A percentile compares a stretch with the other conserved stretches of the same genome.
Conservation (phyloP, 2,113 vertebrate species). For the Antigone vipio region DNA sequence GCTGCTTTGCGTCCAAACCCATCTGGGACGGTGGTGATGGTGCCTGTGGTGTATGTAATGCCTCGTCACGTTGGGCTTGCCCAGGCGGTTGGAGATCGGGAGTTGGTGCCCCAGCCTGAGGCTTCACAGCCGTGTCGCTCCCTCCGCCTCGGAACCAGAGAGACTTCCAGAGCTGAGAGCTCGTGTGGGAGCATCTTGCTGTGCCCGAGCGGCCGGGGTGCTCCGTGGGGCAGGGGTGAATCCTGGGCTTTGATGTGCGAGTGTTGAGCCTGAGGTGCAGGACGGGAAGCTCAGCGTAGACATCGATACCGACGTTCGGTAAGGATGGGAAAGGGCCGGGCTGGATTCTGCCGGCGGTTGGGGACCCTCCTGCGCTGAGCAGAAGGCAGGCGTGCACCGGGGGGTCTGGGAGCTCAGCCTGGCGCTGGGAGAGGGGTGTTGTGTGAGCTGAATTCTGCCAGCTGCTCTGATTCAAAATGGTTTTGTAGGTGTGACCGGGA, state of each 20-base stretch:
- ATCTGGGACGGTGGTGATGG: not conserved
- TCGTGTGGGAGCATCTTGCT: not conserved
- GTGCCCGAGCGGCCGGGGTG: too few species aligned
- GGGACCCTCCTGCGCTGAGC: not conserved
- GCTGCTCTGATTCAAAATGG: fast-evolving
- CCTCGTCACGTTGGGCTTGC: not conserved
- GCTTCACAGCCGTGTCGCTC: fast-evolving
- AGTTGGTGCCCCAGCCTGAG: not conserved
- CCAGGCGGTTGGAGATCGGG: too few species aligned
- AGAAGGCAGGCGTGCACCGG: fast-evolving
- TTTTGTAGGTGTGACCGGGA: not conserved
- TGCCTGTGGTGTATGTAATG: fast-evolving
- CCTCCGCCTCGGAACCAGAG: not conserved
- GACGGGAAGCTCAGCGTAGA: not conserved
- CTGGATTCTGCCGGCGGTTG: not conserved
- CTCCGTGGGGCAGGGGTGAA: not conserved
- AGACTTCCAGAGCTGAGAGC: not conserved
- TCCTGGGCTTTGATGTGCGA: not conserved
- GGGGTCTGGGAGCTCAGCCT: not conserved
- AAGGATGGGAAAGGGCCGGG: not conserved
- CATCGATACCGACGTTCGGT: fast-evolving
- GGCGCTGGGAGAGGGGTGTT: not conserved
- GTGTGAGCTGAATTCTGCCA: not conserved
- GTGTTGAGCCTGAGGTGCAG: not conserved
- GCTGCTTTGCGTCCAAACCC: not conserved